phyloP scores from a whole-genome alignment of 1,140 invertebrate genomes.

The Cydia splendana region DNA sequence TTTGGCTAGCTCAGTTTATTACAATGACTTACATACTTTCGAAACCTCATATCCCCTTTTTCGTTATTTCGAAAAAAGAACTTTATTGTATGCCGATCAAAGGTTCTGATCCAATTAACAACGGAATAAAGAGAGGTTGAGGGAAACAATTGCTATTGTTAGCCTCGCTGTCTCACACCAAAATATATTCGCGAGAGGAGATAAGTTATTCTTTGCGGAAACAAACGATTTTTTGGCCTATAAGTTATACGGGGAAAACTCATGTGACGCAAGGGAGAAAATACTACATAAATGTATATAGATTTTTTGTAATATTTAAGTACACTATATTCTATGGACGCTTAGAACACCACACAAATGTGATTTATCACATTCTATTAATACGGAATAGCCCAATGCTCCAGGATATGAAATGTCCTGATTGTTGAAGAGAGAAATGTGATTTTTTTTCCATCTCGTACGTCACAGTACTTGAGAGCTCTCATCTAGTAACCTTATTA shows the following conservation, averaged over 20 bases:
- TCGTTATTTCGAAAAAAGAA: neutral
- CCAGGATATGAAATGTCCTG: too few species aligned
- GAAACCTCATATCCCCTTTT: neutral
- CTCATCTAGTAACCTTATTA: too few species aligned
- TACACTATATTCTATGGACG: too few species aligned
- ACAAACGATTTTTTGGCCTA: neutral
- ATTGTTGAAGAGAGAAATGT: too few species aligned
- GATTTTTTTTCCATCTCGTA: too few species aligned
- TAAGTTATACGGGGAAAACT: neutral
- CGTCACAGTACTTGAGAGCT: too few species aligned
- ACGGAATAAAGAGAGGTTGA: neutral
- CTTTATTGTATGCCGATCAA: neutral
- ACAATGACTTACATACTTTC: neutral
- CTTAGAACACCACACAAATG: too few species aligned
- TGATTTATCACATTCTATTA: too few species aligned
- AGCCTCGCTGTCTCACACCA: slow-evolving; percentile 1
- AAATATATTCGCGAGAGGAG: neutral
- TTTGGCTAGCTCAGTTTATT: slow-evolving; percentile 10
- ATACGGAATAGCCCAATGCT: too few species aligned
- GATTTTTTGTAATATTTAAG: neutral
- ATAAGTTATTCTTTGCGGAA: slow-evolving; percentile 9
- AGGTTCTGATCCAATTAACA: neutral
- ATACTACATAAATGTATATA: neutral
- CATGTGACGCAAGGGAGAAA: neutral
- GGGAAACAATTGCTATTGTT: neutral